Evolutionary conservation across 37 sponge, comb jelly and placozoan species (phyloP).

Genomic region (Ephydatia muelleri): DNA sequence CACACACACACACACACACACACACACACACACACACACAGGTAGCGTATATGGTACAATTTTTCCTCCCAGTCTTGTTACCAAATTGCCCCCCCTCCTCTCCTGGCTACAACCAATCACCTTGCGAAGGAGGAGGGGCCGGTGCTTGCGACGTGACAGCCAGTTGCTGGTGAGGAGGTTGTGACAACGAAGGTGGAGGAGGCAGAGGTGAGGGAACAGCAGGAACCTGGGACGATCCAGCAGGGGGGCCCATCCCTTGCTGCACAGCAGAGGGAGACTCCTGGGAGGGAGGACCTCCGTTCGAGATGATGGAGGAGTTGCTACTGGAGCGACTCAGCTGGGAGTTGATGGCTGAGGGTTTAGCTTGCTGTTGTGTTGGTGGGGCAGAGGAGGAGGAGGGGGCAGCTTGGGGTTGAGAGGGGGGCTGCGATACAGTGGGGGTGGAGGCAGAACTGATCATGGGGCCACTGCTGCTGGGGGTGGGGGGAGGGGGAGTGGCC

Average conservation of each 20-base stretch:
- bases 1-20: not conserved
- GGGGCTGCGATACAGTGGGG: not conserved
- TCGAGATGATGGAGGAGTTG: conserved; percentile 43
- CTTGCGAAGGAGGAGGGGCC: too few relatives aligned
- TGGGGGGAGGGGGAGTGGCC: conserved; percentile 11
- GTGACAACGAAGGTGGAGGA: conserved; percentile 14
- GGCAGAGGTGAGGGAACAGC: not conserved
- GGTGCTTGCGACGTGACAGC: too few relatives aligned
- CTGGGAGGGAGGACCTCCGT: conserved; percentile 35
- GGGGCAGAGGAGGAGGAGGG: conserved; percentile 16
- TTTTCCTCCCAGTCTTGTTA: too few relatives aligned
- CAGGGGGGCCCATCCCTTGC: too few relatives aligned
- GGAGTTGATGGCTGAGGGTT: not conserved
- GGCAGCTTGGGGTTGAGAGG: conserved; percentile 11
- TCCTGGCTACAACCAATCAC: too few relatives aligned
- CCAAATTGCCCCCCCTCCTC: too few relatives aligned
- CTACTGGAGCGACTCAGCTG: conserved; percentile 32
- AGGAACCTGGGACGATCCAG: too few relatives aligned
- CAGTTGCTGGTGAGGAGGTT: conserved; percentile 18
- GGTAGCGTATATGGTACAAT: not conserved
- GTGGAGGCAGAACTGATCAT: not conserved
- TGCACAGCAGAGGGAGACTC: conserved; percentile 22
- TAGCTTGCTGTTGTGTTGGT: conserved; percentile 20
- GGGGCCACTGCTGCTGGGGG: conserved; percentile 4
- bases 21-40: conserved; percentile 37